phyloP scores from a whole-genome alignment of 2,113 vertebrate species.

The Struthidea cinerea region DNA sequence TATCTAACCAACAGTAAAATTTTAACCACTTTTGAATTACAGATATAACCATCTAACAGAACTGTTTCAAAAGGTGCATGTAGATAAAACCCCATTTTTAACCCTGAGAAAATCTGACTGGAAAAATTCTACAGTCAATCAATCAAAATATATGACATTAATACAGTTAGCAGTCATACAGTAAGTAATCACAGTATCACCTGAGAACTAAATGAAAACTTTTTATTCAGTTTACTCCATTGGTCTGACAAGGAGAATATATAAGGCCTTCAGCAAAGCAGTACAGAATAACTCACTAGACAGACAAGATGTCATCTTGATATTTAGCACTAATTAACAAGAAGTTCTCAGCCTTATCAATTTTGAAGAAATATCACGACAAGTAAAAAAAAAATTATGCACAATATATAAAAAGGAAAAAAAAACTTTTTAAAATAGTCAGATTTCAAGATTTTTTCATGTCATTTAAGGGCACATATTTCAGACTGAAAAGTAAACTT shows the following conservation, averaged over 20 bases:
- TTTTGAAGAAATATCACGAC: background rate
- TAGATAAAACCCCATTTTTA: background rate
- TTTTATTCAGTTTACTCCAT: background rate
- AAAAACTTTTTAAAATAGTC: rapidly evolving
- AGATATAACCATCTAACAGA: background rate
- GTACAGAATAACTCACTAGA: background rate
- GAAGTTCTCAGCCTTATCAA: background rate
- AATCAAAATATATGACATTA: background rate
- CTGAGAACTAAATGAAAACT: background rate
- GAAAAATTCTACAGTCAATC: background rate
- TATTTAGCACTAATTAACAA: background rate
- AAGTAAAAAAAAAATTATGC: background rate
- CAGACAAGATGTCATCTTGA: background rate
- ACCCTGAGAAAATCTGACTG: background rate
- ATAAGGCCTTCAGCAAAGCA: background rate
- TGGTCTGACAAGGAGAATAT: background rate
- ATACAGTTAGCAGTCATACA: background rate
- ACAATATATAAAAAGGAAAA: background rate
- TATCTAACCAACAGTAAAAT: background rate
- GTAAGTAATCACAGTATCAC: background rate
- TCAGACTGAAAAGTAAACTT: background rate
- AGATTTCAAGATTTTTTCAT: background rate
- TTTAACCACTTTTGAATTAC: background rate
- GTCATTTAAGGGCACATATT: background rate
- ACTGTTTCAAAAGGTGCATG: background rate